Evolutionary conservation across 2,797 vertebrate genomes (phyloP), one percentile per base, ranked within the genome.

Genomic region (Danio jaintianensis): DNA sequence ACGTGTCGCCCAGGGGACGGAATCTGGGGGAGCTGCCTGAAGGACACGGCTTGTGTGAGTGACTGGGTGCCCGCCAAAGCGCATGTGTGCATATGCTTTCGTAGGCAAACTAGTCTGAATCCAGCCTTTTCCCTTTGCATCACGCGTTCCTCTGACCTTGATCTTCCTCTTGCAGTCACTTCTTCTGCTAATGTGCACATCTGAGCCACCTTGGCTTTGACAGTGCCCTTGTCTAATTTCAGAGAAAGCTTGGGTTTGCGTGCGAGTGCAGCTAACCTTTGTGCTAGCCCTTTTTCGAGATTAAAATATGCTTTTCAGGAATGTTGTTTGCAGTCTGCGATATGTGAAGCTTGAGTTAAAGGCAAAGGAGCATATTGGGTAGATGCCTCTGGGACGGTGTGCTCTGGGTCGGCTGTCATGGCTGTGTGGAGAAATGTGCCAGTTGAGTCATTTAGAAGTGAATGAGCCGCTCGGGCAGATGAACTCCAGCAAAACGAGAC

Each of bases 1-100:
- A 89, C 92, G 91, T 90, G 87, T 93, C 88, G 90, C 96, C 95
- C 94, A 15, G 91, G 94, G 96, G 96, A 95, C 93, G 85, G 91
- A 92, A 90, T 88, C 92, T 89, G 85, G 82, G 63, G 89, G 85
- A 76, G 70, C 92, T 87, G 92, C 92, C 91, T 88, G 93, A 90
- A 93, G 93, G 93, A 93, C 94, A 91, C 87, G 87, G 87, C 88
- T 87, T 16, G 59, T 87, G 86, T 50, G 40, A 84, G 85, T 15
- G 59, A 85, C 85, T 87, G 81, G 89, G 85, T 92, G 91, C 87
- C 91, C 87, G 20, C 85, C 89, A 87, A 85, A 87, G 86, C 87
- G 92, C 89, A 90, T 92, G 90, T 76, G 73, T 61, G 83, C 82
- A 86, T 87, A 83, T 64, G 88, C 83, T 47, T 83, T 76, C 53